Base-by-base conservation (phyloP, 2,113 vertebrate species). In the Strix aluco region DNA sequence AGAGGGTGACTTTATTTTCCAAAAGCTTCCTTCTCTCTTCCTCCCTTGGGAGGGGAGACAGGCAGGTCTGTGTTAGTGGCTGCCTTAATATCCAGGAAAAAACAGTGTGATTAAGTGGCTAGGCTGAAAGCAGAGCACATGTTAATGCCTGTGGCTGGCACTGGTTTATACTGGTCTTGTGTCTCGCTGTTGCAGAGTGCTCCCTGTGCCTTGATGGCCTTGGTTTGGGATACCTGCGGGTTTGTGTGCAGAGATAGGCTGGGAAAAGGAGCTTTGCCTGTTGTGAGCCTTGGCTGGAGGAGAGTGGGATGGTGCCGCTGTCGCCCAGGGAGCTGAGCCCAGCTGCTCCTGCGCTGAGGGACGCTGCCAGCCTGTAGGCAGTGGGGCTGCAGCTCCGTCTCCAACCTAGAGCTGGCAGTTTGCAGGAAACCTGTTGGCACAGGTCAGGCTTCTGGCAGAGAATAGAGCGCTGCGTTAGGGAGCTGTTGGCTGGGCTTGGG, bases 381-480 rank as follows among this genome's bases (percentile, higher is more conserved):
- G 59, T 12, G n/a, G 77, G 94, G 73, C 55, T 40, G 11, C 29
- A 65, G 82, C 92, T 91, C 57, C 0, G 42, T 85, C 85, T 88
- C 82, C 91, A 92, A 84, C 87, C 90, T n/a, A 67, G 90, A 84
- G 86, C 96, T 93, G 95, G 92, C 86, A 81, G 19, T 72, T 52
- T 85, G 88, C 61, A 90, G 89, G 79, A 85, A 94, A 69, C 61
- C 94, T 71, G 6, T 40, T 96, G 96, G 95, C 95, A 93, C 40
- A 32, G 92, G 90, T 67, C 96, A 59, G 83, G 87, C 92, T 81
- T 11, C 92, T 95, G 97, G 93, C 94, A 97, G 91, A 34, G 73
- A 80, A 80, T 4, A 3, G 65, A 87, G 59, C 2, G 52, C 94
- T 89, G 92, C 1, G 1, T 74, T 82, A 58, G 88, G 83, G 88